A percentile compares a stretch with the other conserved stretches of the same genome.
phyloP scores from a whole-genome alignment of 2,888 invertebrate genomes.

The Andrena haemorrhoa region DNA sequence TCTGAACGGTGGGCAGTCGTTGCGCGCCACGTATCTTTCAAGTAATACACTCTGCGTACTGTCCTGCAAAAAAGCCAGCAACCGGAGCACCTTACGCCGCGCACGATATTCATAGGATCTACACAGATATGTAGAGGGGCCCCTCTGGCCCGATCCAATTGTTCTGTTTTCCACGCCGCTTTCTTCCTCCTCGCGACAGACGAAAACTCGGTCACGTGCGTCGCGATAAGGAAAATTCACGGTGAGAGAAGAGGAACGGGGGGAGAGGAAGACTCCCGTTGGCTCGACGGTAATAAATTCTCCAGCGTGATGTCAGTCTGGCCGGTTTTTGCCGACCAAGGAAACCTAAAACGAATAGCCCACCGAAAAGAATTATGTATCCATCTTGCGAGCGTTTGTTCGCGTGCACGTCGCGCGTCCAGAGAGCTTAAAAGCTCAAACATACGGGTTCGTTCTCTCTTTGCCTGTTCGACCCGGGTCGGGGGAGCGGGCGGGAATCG shows the following conservation, averaged over 20 bases:
- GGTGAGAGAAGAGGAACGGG: conserved; percentile 21
- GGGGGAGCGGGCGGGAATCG: neutral
- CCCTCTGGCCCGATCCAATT: neutral
- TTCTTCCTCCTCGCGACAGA: neutral
- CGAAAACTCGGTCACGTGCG: conserved; percentile 62
- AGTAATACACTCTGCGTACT: neutral
- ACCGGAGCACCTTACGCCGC: neutral
- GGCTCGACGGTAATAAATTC: conserved; percentile 51
- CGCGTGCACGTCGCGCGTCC: neutral
- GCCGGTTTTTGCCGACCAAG: conserved; percentile 36
- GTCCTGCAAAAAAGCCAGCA: neutral
- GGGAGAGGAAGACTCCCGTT: conserved; percentile 21
- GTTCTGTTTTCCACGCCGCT: neutral
- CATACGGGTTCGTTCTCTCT: neutral
- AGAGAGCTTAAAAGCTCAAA: neutral
- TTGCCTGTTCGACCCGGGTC: neutral
- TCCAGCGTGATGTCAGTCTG: conserved; percentile 21
- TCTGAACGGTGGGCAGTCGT: conserved; percentile 34
- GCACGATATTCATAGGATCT: neutral
- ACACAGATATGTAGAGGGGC: neutral
- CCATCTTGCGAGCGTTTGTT: conserved; percentile 16
- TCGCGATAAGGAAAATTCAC: conserved; percentile 65
- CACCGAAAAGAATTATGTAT: conserved; percentile 31
- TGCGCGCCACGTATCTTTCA: conserved; percentile 11
- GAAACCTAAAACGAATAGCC: conserved; percentile 31